Base-by-base conservation (phyloP, 2,888 invertebrate genomes). In the Rhyacophila evoluta region DNA sequence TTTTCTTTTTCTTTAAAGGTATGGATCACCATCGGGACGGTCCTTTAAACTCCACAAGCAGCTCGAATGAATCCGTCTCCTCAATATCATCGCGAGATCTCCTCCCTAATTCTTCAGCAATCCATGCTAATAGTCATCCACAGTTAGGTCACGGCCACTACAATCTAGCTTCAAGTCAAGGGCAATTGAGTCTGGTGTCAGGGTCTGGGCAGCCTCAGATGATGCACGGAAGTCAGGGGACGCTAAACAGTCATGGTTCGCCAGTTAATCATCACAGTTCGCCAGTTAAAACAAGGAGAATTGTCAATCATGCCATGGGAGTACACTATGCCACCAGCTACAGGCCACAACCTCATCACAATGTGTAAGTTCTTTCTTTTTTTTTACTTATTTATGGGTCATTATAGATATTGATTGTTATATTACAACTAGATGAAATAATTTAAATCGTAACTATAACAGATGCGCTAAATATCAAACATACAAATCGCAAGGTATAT, bases 21-120 rank as follows among this genome's bases (percentile, higher is more conserved):
- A 78, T 81, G 74, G 83, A 83, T 2, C 69, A 73, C 2, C 83
- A 83, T 72, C 74, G 83, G 1, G 83, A 83, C 33, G 74, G 70
- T 8, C 70, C 81, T 25, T 72, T 83, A 72, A 83, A 85, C 82
- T 91, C 91, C 80, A 94, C 94, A 15, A 94, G 95, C 87, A 96
- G 96, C 88, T 95, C 96, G 19, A 95, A 94, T 84, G 96, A 97
- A 89, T 96, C 96, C 0, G 93, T 96, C 71, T 94, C 94, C 82
- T 94, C 94, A 78, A 89, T 90, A 83, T 93, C 93, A 33, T 88
- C 88, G 83, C 89, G 92, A 85, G 89, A 92, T 84, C 12, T 79
- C 67, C 55, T 75, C 27, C 83, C 90, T 86, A 69, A 87, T 86
- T 41, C 76, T 85, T 85, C 82, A 78, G 28, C 77, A 76, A 15